Percentiles rank a stretch among this genome's conserved stretches.
Conservation (phyloP, 1,140 invertebrate species). For the Penaeus japonicus region DNA sequence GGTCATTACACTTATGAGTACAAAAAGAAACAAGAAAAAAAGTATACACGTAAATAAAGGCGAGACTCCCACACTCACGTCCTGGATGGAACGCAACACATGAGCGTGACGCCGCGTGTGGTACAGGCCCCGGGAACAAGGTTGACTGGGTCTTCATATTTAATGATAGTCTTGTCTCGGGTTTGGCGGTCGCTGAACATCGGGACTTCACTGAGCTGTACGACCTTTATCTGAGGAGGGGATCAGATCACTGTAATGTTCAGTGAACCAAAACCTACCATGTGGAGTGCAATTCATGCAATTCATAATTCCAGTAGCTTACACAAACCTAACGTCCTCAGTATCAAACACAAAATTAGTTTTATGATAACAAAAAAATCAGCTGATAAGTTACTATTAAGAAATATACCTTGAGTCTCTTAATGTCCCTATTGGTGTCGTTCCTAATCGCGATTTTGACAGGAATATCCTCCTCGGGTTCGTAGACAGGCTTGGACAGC, state of each 20-base stretch:
- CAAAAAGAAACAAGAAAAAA: neutral
- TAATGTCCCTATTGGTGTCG: constrained; percentile 98
- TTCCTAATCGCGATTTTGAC: constrained; percentile 94
- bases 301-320: neutral
- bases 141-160: constrained; percentile 31
- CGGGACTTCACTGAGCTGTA: constrained; percentile 52
- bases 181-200: constrained; percentile 44
- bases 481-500: constrained; percentile 69
- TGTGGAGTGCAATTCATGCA: neutral
- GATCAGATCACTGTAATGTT: too few species aligned
- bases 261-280: neutral
- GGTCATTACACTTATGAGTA: too few species aligned
- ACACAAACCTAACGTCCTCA: neutral
- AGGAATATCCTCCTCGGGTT: constrained; percentile 92
- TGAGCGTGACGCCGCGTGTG: constrained; percentile 17
- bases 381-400: too few species aligned
- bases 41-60: too few species aligned
- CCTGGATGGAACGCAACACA: constrained; percentile 29
- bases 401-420: constrained; percentile 83
- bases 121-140: constrained; percentile 34
- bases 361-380: too few species aligned
- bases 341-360: too few species aligned
- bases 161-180: constrained; percentile 46
- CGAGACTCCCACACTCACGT: neutral
- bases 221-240: constrained; percentile 15